Base-by-base conservation (phyloP, 2,888 invertebrate genomes). In the Pegoplata infirma region DNA sequence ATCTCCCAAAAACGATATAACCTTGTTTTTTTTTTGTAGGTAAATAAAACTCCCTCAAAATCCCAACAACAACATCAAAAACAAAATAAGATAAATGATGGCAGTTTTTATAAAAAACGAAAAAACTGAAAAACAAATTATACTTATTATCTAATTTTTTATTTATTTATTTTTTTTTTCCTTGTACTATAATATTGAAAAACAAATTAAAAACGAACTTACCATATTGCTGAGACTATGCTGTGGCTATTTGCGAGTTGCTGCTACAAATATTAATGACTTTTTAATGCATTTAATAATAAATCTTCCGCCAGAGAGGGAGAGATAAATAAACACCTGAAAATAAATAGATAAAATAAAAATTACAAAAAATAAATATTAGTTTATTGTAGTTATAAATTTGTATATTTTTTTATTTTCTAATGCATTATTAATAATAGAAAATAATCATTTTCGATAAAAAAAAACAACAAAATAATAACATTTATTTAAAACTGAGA, bases 221-320 rank as follows among this genome's bases (percentile, higher is more conserved):
- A 76, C 56, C 49, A 23, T 16, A 28, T 19, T 36, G 36, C 4
- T 40, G 17, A n/a, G n/a, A n/a, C 4, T 55, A 25, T 16, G 8
- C 23, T 59, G 67, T 21, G 44, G 68, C 25, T n/a, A n/a, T n/a
- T n/a, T 64, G 25, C 49, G 16, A n/a, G 19, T n/a, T 40, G 17
- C 40, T 63, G 63, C 23, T 75, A 21, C 55, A 46, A 61, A 17
- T 47, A 53, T 66, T 76, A 76, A 76, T 72, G 71, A 72, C 59
- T 76, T 72, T 72, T 76, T 72, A 76, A 76, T 76, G 76, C 66
- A 72, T 49, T 72, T 49, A 59, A 71, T 76, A 76, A 76, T 76
- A 76, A 76, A 76, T 76, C 71, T 66, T 76, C 72, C 61, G 53
- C 47, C 71, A 66, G 59, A 53, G 64, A 36, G 17, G 59, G 72